A percentile compares a stretch with the other conserved stretches of the same genome.
These are phyloP conservation scores for Eupithecia centaureata DNA, from an alignment of 2,888 invertebrate genomes.

Conservation along the genomic window DNA sequence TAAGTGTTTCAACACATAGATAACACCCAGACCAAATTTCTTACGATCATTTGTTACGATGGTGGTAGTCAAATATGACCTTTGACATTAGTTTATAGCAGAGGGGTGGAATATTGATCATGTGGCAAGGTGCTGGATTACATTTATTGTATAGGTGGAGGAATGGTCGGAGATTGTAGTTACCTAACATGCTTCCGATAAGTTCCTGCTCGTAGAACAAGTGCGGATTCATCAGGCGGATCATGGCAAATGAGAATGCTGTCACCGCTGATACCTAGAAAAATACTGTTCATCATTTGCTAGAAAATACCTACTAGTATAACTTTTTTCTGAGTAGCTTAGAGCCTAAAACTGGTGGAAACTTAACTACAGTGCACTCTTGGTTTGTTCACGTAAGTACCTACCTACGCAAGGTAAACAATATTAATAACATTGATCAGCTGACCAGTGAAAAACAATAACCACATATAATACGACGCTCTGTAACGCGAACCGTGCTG, in stretches of 20 bases:
- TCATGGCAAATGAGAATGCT: slow-evolving; percentile 67
- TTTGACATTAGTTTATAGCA: not conserved
- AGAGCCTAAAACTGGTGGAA: too few relatives aligned
- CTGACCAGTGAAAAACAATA: not conserved
- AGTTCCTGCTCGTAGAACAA: slow-evolving; percentile 66
- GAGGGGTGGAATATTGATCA: not conserved
- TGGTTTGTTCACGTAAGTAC: not conserved
- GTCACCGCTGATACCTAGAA: slow-evolving; percentile 74
- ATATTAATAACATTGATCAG: not conserved
- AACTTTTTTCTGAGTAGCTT: not conserved
- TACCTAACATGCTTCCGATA: slow-evolving; percentile 65
- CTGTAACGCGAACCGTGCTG: not conserved
- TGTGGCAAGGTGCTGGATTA: not conserved
- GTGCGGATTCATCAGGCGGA: slow-evolving; percentile 67
- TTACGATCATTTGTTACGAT: too few relatives aligned
- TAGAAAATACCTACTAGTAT: not conserved
- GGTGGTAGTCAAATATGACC: too few relatives aligned
- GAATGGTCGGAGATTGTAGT: not conserved
- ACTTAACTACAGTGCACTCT: not conserved
- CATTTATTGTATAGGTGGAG: not conserved
- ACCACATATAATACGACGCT: not conserved
- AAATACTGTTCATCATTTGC: slow-evolving; percentile 26
- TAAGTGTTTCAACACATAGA: too few relatives aligned
- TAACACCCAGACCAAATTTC: too few relatives aligned
- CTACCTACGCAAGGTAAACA: not conserved